Evolutionary conservation across 30 jellyfish, hydroid and myxozoan species (phyloP).

Genomic region (Cassiopea xamachana): DNA sequence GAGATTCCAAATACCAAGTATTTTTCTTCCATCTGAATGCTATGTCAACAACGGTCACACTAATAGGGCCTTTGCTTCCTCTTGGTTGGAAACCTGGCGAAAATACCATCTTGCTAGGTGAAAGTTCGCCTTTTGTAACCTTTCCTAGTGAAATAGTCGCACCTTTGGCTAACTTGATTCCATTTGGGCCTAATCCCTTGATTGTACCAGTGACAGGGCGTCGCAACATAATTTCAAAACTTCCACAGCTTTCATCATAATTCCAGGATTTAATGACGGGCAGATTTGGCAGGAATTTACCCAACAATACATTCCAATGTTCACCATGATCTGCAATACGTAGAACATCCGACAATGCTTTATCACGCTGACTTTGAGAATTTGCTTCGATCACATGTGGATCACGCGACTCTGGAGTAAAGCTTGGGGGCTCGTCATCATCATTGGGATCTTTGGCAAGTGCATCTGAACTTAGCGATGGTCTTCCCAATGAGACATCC

Average conservation of each 20-base stretch:
- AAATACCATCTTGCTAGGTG: slow-evolving; percentile 9
- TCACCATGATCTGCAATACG: slow-evolving; percentile 52
- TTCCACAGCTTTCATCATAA: slow-evolving; percentile 37
- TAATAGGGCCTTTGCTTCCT: slow-evolving; percentile 92
- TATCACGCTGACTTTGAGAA: slow-evolving; percentile 61
- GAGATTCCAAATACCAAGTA: slow-evolving; percentile 75
- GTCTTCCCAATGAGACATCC: slow-evolving; percentile 66
- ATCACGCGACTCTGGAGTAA: slow-evolving; percentile 74
- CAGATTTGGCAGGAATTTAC: slow-evolving; percentile 70
- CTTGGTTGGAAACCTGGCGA: slow-evolving; percentile 59
- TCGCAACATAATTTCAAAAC: slow-evolving; percentile 52
- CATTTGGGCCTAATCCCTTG: slow-evolving; percentile 73
- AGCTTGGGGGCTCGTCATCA: slow-evolving; percentile 71
- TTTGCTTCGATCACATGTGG: slow-evolving; percentile 60
- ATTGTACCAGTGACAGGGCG: slow-evolving; percentile 78
- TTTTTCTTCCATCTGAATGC: slow-evolving; percentile 65
- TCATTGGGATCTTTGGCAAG: slow-evolving; percentile 71
- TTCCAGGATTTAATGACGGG: slow-evolving; percentile 79
- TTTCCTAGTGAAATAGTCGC: slow-evolving; percentile 79
- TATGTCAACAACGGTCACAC: slow-evolving; percentile 45
- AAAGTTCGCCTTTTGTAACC: slow-evolving; percentile 51
- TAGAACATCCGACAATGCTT: slow-evolving; percentile 71
- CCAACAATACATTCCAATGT: slow-evolving; percentile 71
- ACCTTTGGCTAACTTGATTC: slow-evolving; percentile 83
- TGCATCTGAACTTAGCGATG: slow-evolving; percentile 64